Evolutionary conservation across 2,113 vertebrate species (phyloP).

Genomic region (Genyomyrus donnyi): DNA sequence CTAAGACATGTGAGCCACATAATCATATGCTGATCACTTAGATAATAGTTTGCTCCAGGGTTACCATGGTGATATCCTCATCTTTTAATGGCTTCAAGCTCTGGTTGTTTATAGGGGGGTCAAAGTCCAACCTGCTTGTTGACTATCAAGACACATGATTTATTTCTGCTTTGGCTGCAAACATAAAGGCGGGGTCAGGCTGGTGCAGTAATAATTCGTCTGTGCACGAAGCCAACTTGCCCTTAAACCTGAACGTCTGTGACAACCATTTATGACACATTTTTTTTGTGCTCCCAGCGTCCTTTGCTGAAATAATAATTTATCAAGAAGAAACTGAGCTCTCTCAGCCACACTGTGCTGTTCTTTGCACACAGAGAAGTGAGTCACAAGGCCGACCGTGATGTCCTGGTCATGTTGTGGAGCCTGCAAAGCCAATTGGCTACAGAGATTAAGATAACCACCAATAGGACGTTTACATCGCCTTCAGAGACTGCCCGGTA

Average conservation of each 20-base stretch:
- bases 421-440: background rate
- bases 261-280: background rate
- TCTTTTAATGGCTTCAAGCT: background rate
- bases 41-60: background rate
- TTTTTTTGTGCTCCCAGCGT: background rate
- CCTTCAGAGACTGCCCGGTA: background rate
- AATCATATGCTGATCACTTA: background rate
- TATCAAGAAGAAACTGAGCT: background rate
- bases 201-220: background rate
- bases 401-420: background rate
- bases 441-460: background rate
- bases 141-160: background rate
- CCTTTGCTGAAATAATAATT: background rate
- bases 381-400: background rate
- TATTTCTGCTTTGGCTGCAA: background rate
- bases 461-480: background rate
- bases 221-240: background rate
- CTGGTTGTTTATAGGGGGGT: conserved; percentile 6
- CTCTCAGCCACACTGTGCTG: background rate
- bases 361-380: background rate
- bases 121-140: background rate
- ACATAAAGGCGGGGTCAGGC: too few species aligned
- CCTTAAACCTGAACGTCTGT: background rate
- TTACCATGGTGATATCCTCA: background rate
- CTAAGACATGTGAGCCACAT: background rate